Evolutionary conservation across 1,140 invertebrate species (phyloP).

Genomic region (Coptotermes formosanus): DNA sequence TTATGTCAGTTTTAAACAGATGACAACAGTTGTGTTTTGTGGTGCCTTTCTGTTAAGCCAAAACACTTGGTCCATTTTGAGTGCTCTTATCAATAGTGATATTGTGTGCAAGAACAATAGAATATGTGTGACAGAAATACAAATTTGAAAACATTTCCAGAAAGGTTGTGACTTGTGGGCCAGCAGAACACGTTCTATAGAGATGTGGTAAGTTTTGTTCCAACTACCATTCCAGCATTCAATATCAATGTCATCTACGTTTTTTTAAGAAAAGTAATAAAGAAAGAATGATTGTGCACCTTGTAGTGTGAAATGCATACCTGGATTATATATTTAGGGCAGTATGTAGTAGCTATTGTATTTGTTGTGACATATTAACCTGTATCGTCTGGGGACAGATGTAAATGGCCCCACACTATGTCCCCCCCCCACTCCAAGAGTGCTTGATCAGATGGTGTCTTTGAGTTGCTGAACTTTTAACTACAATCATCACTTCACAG

Average conservation of each 20-base stretch:
- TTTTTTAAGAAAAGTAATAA: constrained; percentile 19
- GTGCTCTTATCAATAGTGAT: constrained; percentile 27
- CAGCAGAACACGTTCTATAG: not conserved
- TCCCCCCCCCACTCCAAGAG: too few relatives aligned
- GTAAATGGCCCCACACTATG: too few relatives aligned
- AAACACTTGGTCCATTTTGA: constrained; percentile 20
- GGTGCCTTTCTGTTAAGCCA: constrained; percentile 5
- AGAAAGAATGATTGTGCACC: constrained; percentile 23
- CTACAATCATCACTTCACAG: not conserved
- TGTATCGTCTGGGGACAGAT: too few relatives aligned
- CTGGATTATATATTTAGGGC: not conserved
- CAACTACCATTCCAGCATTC: constrained; percentile 23
- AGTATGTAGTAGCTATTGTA: not conserved
- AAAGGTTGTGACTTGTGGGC: constrained; percentile 26
- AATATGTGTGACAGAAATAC: not conserved
- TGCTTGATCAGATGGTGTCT: not conserved
- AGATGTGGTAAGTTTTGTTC: not conserved
- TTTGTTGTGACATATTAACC: not conserved
- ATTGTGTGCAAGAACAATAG: constrained; percentile 25
- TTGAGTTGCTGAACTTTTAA: not conserved
- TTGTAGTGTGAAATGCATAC: not conserved
- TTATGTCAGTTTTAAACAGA: not conserved
- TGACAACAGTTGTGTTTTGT: not conserved
- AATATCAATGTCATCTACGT: constrained; percentile 17
- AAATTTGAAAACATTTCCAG: constrained; percentile 23